A percentile compares a stretch with the other conserved stretches of the same genome.
These are phyloP conservation scores for Acridotheres tristis DNA, from an alignment of 2,797 vertebrate genomes.

Conservation along the genomic window DNA sequence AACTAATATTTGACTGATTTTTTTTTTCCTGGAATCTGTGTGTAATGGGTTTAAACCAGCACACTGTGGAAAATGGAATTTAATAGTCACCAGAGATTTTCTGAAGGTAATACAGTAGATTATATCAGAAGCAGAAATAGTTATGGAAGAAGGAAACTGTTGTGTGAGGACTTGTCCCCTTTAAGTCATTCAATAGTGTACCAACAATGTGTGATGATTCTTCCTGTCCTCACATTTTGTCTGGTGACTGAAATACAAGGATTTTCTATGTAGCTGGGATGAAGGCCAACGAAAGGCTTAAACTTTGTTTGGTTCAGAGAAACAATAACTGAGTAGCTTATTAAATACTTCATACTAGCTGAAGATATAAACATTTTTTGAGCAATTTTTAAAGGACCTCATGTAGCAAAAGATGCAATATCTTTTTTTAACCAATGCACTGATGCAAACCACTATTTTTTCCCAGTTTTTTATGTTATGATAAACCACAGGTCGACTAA, in stretches of 20 bases:
- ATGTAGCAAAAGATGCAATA: background rate
- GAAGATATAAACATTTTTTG: background rate
- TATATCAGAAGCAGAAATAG: background rate
- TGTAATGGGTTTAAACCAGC: background rate
- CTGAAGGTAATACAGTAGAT: background rate
- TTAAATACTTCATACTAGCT: background rate
- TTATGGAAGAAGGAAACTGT: background rate
- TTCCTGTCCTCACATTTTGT: background rate
- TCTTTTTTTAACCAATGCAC: background rate
- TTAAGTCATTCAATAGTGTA: accelerated
- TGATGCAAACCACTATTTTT: background rate
- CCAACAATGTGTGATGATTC: background rate
- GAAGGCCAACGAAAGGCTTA: background rate
- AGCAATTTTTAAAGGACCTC: background rate
- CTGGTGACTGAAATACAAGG: background rate
- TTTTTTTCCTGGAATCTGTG: background rate
- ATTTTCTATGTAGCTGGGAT: background rate
- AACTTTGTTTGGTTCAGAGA: background rate
- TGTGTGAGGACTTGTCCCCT: background rate
- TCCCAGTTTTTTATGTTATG: background rate
- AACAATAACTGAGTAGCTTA: background rate
- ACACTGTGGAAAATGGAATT: background rate
- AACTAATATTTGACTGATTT: background rate
- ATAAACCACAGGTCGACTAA: background rate
- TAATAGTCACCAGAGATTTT: background rate